phyloP scores from a whole-genome alignment of 2,113 vertebrate genomes.

The Suricata suricatta region DNA sequence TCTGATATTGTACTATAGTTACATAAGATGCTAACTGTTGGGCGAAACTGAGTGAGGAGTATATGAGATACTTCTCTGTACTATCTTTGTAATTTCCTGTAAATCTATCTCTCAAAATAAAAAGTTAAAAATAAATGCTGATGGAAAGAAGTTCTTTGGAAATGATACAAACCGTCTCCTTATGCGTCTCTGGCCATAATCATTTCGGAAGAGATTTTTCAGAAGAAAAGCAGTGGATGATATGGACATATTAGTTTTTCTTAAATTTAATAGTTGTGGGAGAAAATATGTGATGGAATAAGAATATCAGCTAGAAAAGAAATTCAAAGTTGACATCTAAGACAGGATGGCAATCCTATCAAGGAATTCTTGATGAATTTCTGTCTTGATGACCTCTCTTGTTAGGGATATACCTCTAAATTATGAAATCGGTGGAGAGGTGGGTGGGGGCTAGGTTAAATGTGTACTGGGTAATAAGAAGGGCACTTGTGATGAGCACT shows the following conservation, averaged over 20 bases:
- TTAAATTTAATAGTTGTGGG: not conserved
- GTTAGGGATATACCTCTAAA: not conserved
- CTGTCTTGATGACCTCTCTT: not conserved
- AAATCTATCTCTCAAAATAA: not conserved
- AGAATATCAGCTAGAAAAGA: not conserved
- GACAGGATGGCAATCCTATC: not conserved
- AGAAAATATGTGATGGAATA: not conserved
- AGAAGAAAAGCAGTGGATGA: not conserved
- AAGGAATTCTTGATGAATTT: not conserved
- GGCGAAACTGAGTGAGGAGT: not conserved
- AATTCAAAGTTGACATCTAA: not conserved
- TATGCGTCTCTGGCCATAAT: not conserved
- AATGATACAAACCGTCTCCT: not conserved
- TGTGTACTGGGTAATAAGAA: no score
- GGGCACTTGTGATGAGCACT: no score
- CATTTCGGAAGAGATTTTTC: constrained; percentile 22
- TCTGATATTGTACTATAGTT: not conserved
- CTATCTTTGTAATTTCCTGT: not conserved
- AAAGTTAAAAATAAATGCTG: constrained; percentile 11
- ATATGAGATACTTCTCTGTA: not conserved
- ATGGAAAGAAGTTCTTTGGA: not conserved
- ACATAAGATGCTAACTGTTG: not conserved
- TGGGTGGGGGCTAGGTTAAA: no score
- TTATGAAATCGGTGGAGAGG: not conserved
- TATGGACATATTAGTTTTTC: not conserved